Evolutionary conservation across 35 echinoderm and acorn worm species (phyloP), one percentile per base, ranked within the genome.

Genomic region (Ophioderma brevispina): DNA sequence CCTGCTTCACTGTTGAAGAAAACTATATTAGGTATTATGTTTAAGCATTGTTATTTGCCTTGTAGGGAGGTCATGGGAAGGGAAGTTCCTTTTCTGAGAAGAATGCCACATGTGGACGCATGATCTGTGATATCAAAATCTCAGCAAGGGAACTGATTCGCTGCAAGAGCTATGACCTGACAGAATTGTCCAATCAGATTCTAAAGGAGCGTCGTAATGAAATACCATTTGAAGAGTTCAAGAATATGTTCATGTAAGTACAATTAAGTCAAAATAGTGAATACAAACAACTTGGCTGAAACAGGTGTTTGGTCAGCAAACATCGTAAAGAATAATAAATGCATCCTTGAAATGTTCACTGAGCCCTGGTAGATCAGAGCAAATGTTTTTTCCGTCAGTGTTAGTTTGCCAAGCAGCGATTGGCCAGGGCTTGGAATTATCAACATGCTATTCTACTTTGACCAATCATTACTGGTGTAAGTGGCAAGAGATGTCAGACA

Each of bases 81-180:
- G 89, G 86, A 0, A 89, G 97, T 17, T 80, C 89, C 6, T 99
- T 91, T 75, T 78, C 97, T 0, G 97, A 99, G 37, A 99, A 95
- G 94, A 99, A 88, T 63, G 93, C 97, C 13, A 91, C 97, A 0
- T 95, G 97, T 52, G 97, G 97, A 13, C 93, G 97, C 35, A 89
- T 99, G 33, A 55, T 99, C 37, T 90, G 93, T 35, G 97, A 99
- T 75, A 92, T 99, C 84, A 99, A 99, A 82, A 93, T 99, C 31
- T 99, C 97, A 0, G 93, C 97, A 25, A 99, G 85, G 78, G 97
- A 99, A 63, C 59, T 99, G 37, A 93, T 99, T 33, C 75, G 97
- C 11, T 95, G 93, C 41, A 99, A 99, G 80, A 99, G 97, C 77
- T 99, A 99, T 39, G 97, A 99, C 76, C 77, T 99, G 4, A 95